Conservation (phyloP, 2,113 vertebrate species). For the Lamprotornis superbus region DNA sequence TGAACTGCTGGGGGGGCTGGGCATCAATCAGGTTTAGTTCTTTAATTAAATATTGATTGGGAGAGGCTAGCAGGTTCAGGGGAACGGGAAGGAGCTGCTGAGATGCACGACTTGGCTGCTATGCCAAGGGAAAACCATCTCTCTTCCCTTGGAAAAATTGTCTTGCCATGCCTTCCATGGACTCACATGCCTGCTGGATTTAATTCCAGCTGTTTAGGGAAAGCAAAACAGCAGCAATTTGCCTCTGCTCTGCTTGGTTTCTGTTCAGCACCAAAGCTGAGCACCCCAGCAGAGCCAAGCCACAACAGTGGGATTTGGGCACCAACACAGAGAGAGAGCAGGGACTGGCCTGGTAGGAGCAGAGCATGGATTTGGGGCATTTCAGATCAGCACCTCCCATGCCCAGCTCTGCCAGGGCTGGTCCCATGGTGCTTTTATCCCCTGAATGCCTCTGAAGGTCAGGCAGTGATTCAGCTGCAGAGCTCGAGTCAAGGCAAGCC, state of each 20-base stretch:
- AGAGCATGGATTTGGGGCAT: neutral
- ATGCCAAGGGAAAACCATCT: neutral
- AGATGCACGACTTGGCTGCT: neutral
- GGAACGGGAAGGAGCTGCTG: neutral
- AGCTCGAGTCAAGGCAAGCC: rapidly evolving
- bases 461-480: rapidly evolving
- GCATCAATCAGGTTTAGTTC: constrained; percentile 39
- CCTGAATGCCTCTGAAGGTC: neutral
- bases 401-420: neutral
- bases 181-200: neutral
- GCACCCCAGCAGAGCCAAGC: neutral
- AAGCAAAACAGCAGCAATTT: neutral
- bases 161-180: rapidly evolving
- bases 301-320: neutral
- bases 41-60: constrained; percentile 66
- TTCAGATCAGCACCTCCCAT: neutral
- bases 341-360: neutral
- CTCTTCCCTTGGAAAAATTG: neutral
- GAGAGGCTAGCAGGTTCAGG: neutral
- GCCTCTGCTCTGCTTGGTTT: neutral
- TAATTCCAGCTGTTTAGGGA: neutral
- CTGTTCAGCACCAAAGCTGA: neutral
- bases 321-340: neutral
- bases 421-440: rapidly evolving
- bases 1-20: neutral